Base-by-base conservation (phyloP, 2,113 vertebrate genomes). In the Xiphorhynchus elegans region DNA sequence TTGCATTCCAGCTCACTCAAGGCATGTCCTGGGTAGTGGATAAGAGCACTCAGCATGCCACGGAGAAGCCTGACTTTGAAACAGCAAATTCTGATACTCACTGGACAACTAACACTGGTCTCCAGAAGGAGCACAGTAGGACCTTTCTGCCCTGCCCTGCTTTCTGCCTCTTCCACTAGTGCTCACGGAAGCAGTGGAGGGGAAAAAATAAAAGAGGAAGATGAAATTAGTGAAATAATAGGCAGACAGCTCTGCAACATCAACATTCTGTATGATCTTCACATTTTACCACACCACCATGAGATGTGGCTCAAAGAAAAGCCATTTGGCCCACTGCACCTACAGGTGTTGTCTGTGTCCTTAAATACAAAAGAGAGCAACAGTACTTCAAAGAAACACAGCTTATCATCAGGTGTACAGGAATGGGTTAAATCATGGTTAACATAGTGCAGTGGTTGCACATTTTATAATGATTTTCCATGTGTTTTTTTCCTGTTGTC, bases 1-100 rank as follows among this genome's bases (percentile, higher is more conserved):
- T 94, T 94, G 82, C 84, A 92, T 95, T 97, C 95, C 90, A 88
- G 84, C 46, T 93, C 86, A 87, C 53, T 59, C 62, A 39, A 75
- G 44, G 80, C 72, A 92, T 8, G 39, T 77, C 64, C 60, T 49
- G 67, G 60, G 52, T 47, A 72, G 76, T 40, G 66, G 92, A n/a
- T 77, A 89, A 90, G 66, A 82, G 87, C 85, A 60, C 90, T 90
- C 82, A 56, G 84, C 67, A 49, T 29, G 79, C 72, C 82, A 67
- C 3, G 1, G 82, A 93, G 78, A 76, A 94, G 68, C 18, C 60
- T 72, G 53, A 72, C 66, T 93, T 90, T 56, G 55, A 93, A 93
- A 81, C 14, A 87, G 44, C 39, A 35, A 81, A 31, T 39, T 92
- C 62, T 0, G 0, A 31, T 26, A 78, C 40, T 52, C 68, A 66